phyloP scores from a whole-genome alignment of 2,113 vertebrate species.

The Silurus glanis region DNA sequence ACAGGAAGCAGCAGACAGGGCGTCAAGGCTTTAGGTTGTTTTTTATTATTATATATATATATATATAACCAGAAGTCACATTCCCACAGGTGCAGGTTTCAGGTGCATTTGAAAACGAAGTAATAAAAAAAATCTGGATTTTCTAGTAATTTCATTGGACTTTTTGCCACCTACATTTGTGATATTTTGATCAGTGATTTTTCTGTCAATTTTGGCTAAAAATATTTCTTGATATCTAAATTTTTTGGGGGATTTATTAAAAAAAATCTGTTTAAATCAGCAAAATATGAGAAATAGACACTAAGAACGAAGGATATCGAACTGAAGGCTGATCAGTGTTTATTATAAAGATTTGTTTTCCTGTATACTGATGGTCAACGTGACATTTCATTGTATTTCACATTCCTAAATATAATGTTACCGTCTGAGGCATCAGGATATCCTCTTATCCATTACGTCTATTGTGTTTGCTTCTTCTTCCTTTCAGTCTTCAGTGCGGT shows the following conservation, averaged over 20 bases:
- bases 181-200: not conserved
- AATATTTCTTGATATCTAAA: not conserved
- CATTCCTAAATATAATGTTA: not conserved
- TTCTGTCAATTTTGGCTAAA: not conserved
- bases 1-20: slow-evolving; percentile 55
- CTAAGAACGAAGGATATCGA: not conserved
- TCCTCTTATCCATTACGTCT: not conserved
- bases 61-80: not conserved
- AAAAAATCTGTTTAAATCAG: not conserved
- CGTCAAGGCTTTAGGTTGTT: slow-evolving; percentile 57
- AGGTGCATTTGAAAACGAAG: not conserved
- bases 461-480: not conserved
- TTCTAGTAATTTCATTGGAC: not conserved
- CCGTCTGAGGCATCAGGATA: not conserved
- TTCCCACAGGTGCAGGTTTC: not conserved
- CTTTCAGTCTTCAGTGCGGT: slow-evolving; percentile 3
- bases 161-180: not conserved
- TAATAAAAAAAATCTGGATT: not conserved
- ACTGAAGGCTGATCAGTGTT: not conserved
- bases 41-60: too few relatives aligned
- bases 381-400: not conserved
- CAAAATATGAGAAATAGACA: not conserved
- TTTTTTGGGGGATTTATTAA: not conserved
- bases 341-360: too few relatives aligned
- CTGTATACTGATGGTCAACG: not conserved